Evolutionary conservation across 2,888 invertebrate species (phyloP), one percentile per base, ranked within the genome.

Genomic region (Phragmatobia fuliginosa): DNA sequence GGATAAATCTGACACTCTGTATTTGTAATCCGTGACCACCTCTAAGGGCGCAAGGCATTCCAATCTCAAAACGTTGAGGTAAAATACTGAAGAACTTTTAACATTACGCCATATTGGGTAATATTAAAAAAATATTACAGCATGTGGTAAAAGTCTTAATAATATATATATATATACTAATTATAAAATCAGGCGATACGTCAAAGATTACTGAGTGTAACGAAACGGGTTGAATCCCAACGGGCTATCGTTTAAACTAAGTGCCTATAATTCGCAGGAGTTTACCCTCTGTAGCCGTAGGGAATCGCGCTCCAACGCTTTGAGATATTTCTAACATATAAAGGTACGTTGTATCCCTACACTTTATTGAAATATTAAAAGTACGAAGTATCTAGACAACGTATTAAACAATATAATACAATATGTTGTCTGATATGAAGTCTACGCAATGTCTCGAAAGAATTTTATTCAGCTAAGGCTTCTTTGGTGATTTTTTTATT

Each of bases 241-340:
- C 85, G 89, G 92, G 91, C 91, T 86, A 93, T 92, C 92, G 90
- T 90, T 93, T 92, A 92, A 92, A 91, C 90, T 91, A 92, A 93
- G 92, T 92, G 92, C 88, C 93, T 90, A 92, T 94, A 94, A 94
- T 93, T 93, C 90, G 92, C 90, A 86, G 85, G 92, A 93, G 90
- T 92, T 92, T 90, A 89, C 90, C 92, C 91, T 90, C 89, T 83
- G 82, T 81, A 73, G 85, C 92, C 90, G 87, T 74, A 71, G 93
- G 92, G 92, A 91, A 87, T 89, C 87, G 82, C 88, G 87, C 90
- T 88, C 84, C 85, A 83, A 80, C 83, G 87, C 89, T 87, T 87
- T 89, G 85, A 89, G 90, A 92, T 91, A 92, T 91, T 89, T 87
- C 89, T 88, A 84, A 87, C 85, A 85, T 82, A 71, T 75, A 72